Base-by-base conservation (phyloP, 2,113 vertebrate genomes). In the Gila orcuttii region DNA sequence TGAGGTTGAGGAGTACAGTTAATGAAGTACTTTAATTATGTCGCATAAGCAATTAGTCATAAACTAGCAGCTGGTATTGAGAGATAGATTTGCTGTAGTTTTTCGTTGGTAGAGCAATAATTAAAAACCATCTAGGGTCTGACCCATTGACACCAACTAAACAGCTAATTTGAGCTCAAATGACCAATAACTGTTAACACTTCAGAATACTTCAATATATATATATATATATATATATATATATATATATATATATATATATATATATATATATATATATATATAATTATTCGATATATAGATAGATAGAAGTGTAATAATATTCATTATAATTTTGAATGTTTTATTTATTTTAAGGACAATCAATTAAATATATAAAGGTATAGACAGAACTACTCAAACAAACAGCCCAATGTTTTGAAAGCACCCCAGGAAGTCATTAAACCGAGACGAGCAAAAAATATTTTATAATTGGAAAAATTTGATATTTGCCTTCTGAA, bases 111-210 rank as follows among this genome's bases (percentile, higher is more conserved):
- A 39, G 64, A 59, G 17, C 45, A 33, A 42, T 86, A 55, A 86
- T 76, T 82, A 82, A 76, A 82, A 77, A 31, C 28, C 31, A 64
- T 66, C 2, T 6, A 76, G 25, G 10, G 28, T 39, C 31, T 82
- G 71, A 82, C 73, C 81, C 45, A 55, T 6, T 64, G 59, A 64
- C 39, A 80, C n/a, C 39, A 28, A 80, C 36, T 47, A 64, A 80
- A 45, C 59, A 64, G 36, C n/a, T 80, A 64, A 64, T 80, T 45
- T 80, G 39, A 64, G 79, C 59, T 47, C 39, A 80, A 80, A 80
- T 64, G 31, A 80, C 28, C 59, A 45, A 80, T 80, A 4, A 36
- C 19, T 80, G 57, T 47, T 62, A 45, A 23, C 2, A 28, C 13
- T 62, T 62, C 23, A 76, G 60, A 62, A 62, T 28, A 62, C 1